Percentiles rank a stretch among this genome's conserved stretches.
phyloP scores from a whole-genome alignment of 1,140 invertebrate genomes.

The Sweltsa coloradensis region DNA sequence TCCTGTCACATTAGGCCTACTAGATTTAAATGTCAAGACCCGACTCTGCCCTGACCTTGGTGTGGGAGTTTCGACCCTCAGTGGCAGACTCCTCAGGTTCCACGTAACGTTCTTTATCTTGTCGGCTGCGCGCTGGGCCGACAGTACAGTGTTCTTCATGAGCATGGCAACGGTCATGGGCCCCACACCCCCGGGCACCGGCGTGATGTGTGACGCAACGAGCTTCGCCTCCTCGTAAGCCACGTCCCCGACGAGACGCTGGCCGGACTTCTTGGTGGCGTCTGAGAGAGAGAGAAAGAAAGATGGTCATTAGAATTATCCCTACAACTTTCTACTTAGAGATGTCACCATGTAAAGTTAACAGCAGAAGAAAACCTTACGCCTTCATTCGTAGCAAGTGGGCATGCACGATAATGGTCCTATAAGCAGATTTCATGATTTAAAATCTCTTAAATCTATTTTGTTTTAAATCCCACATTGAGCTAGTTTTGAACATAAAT shows the following conservation, averaged over 20 bases:
- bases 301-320: conserved; percentile 5
- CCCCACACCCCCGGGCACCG: conserved; percentile 95
- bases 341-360: too few species aligned
- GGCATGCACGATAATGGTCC: too few species aligned
- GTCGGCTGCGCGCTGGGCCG: conserved; percentile 52
- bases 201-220: conserved; percentile 83
- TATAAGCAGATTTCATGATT: too few species aligned
- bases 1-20: not conserved
- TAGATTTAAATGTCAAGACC: conserved; percentile 6
- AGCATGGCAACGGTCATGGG: conserved; percentile 99
- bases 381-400: too few species aligned
- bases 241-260: conserved; percentile 90
- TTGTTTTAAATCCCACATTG: too few species aligned
- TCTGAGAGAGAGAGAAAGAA: conserved; percentile 42
- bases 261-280: conserved; percentile 67
- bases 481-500: too few species aligned
- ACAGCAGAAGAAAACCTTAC: too few species aligned
- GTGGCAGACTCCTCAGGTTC: conserved; percentile 45
- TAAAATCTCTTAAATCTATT: too few species aligned
- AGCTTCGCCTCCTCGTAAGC: conserved; percentile 65
- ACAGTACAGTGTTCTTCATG: conserved; percentile 86
- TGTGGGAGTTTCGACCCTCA: conserved; percentile 49
- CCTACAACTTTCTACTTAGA: not conserved
- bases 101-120: conserved; percentile 42
- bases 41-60: conserved; percentile 55